These are phyloP conservation scores for Rhagophthalmus giganteus DNA, from an alignment of 2,888 invertebrate species.

Conservation along the genomic window DNA sequence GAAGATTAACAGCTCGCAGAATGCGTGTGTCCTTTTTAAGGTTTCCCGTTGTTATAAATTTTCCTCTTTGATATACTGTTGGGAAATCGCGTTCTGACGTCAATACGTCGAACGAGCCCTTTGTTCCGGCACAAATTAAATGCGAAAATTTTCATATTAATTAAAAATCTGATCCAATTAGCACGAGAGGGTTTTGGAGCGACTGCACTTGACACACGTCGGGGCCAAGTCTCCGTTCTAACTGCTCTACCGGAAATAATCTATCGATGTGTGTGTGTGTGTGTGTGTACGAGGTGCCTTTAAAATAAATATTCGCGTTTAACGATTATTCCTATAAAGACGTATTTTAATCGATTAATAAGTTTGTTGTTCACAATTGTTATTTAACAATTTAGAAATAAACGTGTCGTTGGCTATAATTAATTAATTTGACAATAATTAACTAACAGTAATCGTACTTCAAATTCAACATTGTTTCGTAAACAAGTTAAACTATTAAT, in stretches of 20 bases:
- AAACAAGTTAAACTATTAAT: neutral
- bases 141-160: conserved; percentile 56
- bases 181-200: conserved; percentile 50
- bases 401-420: no score
- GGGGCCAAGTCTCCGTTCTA: conserved; percentile 43
- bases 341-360: no score
- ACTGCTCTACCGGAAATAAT: conserved; percentile 41
- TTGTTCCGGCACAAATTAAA: conserved; percentile 43
- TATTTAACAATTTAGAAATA: no score
- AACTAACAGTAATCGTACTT: no score
- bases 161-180: conserved; percentile 58
- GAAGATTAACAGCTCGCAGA: conserved; percentile 22
- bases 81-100: conserved; percentile 25
- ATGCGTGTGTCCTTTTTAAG: conserved; percentile 8
- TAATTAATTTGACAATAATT: no score
- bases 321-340: no score
- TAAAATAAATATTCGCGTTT: no score
- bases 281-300: conserved; percentile 22
- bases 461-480: no score
- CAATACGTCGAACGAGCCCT: conserved; percentile 37
- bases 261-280: no score
- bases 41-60: conserved; percentile 6
- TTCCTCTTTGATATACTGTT: conserved; percentile 4
- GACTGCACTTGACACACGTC: conserved; percentile 57
- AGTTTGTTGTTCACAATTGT: no score